These are phyloP conservation scores for Steinernema scapterisci DNA, from an alignment of 2,888 invertebrate genomes.

Conservation along the genomic window DNA sequence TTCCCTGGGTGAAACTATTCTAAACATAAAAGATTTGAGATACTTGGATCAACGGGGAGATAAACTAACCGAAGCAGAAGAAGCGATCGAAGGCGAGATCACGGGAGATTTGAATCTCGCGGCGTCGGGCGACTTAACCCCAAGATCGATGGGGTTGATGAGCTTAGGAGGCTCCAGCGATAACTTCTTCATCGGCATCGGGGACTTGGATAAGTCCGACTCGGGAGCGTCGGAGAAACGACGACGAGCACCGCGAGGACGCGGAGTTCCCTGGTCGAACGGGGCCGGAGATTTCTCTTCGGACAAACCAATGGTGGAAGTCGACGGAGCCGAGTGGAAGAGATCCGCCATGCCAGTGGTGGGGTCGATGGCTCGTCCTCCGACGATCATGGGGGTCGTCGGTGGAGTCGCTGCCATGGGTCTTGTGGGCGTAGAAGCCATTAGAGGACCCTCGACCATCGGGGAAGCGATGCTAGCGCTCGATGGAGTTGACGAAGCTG, in stretches of 20 bases:
- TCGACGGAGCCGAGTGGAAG: neutral
- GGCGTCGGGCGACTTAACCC: too few relatives aligned
- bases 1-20: too few relatives aligned
- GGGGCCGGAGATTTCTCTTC: neutral
- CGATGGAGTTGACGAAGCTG: too few relatives aligned
- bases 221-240: neutral
- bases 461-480: too few relatives aligned
- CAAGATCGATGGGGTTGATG: neutral
- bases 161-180: neutral
- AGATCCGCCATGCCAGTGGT: neutral
- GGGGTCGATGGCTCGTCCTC: neutral
- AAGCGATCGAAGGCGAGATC: too few relatives aligned
- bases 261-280: neutral
- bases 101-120: too few relatives aligned
- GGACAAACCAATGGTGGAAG: neutral
- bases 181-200: neutral
- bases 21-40: too few relatives aligned
- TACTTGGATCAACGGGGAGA: too few relatives aligned
- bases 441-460: too few relatives aligned
- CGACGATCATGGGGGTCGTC: neutral
- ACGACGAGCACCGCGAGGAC: neutral
- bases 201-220: neutral
- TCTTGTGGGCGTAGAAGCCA: too few relatives aligned
- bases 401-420: neutral
- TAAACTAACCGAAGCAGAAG: too few relatives aligned